Percentiles rank a stretch among this genome's conserved stretches.
Evolutionary conservation across 2,797 vertebrate genomes (phyloP).

Genomic region (Oceanodroma leucorhoa): DNA sequence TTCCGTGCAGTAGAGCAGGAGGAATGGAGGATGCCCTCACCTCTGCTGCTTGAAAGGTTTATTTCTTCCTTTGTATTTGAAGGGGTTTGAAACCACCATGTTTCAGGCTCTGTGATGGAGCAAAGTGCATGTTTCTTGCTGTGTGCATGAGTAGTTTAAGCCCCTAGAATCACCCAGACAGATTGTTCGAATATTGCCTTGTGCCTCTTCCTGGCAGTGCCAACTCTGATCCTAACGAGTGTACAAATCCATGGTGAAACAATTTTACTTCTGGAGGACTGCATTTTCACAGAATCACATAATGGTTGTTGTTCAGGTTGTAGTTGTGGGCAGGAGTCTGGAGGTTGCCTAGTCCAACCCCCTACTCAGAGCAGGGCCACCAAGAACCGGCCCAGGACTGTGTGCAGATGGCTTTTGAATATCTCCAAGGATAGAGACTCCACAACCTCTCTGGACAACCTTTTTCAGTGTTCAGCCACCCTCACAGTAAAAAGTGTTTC

Average conservation of each 20-base stretch:
- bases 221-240: background rate
- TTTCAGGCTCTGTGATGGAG: background rate
- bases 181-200: background rate
- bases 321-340: background rate
- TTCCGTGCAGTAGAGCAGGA: background rate
- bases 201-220: background rate
- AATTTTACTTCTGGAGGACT: background rate
- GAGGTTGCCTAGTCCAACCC: background rate
- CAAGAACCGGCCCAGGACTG: accelerated
- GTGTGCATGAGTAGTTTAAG: background rate
- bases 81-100: background rate
- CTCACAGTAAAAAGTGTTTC: background rate
- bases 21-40: background rate
- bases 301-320: background rate
- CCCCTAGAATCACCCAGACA: background rate
- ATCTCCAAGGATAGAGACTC: background rate
- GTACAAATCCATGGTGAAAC: background rate
- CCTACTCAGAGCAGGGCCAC: background rate
- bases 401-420: background rate
- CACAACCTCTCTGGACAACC: background rate
- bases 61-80: background rate
- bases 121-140: background rate
- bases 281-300: background rate
- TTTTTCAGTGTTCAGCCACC: background rate
- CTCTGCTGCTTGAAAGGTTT: background rate